These are phyloP conservation scores for Bombus terrestris DNA, from an alignment of 1,140 invertebrate species.

Conservation along the genomic window DNA sequence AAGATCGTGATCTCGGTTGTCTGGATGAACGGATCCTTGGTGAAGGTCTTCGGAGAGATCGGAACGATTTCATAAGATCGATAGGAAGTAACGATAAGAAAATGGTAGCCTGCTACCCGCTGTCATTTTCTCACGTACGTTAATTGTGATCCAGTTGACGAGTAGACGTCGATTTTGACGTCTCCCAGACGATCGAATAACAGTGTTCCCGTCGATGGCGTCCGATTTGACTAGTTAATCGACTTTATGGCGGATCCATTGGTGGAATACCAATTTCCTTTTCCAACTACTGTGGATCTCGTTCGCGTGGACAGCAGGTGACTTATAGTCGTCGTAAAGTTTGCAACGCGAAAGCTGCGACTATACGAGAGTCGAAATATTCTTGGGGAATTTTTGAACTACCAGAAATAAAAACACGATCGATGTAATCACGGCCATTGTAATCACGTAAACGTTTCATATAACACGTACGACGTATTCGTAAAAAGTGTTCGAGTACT, in stretches of 20 bases:
- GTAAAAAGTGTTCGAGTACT: too few relatives aligned
- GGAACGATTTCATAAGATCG: background rate
- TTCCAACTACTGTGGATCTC: background rate
- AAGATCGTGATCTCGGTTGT: background rate
- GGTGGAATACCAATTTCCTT: background rate
- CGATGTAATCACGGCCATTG: too few relatives aligned
- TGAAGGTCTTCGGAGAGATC: background rate
- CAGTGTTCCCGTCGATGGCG: background rate
- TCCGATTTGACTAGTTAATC: conserved; percentile 1
- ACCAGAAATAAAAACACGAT: too few relatives aligned
- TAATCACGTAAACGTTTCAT: too few relatives aligned
- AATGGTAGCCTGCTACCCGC: conserved; percentile 3
- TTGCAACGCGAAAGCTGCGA: too few relatives aligned
- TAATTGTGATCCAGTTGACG: conserved; percentile 7
- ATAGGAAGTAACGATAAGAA: conserved; percentile 21
- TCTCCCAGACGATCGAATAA: background rate
- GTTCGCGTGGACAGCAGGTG: background rate
- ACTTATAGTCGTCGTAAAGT: background rate
- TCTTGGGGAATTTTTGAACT: too few relatives aligned
- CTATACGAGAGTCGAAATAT: too few relatives aligned
- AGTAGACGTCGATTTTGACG: background rate
- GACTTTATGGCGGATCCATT: background rate
- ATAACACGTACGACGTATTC: too few relatives aligned
- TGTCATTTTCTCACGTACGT: background rate
- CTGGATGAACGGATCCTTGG: background rate